Base-by-base conservation (phyloP, 53 echinoderm and acorn worm species). In the Patiria pectinifera region DNA sequence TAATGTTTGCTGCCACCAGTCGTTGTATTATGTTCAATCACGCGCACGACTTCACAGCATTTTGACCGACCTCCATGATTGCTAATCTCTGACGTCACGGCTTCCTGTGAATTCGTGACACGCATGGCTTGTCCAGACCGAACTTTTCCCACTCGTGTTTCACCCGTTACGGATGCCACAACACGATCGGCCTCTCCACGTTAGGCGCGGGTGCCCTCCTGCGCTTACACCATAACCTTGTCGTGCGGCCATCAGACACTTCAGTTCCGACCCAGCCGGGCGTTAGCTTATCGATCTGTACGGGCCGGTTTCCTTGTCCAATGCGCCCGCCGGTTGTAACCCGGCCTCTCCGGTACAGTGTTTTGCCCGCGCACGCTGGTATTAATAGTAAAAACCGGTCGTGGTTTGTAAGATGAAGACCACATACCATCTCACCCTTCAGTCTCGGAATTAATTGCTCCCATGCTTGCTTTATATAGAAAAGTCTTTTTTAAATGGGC, bases 141-240 rank as follows among this genome's bases (percentile, higher is more conserved):
- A 16, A 46, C 80, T 46, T 45, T 44, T 11, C 2, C 80, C 9
- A 5, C 47, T 48, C 80, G 26, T 79, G 15, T 18, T 66, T 14
- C 19, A 4, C 14, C 47, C 35, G 45, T 12, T 86, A 23, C 24
- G 15, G 58, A 86, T 86, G 86, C 71, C 75, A 0, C 13, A 53
- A 26, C 86, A 86, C 86, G 86, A 72, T 48, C 75, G 45, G 16
- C 11, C 59, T 13, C 13, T 71, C 76, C 76, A 49, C 49, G 86
- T 24, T 11, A 74, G 58, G 86, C 49, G 75, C 4, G 22, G 1
- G 25, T 79, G 86, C 86, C 71, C 86, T 86, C 71, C 72, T 74
- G 71, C 71, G 72, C 86, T 86, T 75, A 86, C 86, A 8, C 53
- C 86, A 47, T 86, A 74, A 74, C 72, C 86, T 86, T 86, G 86